Percentiles rank a stretch among this genome's conserved stretches.
These are phyloP conservation scores for Ornithoptera alexandrae DNA, from an alignment of 2,888 invertebrate genomes.

Conservation along the genomic window DNA sequence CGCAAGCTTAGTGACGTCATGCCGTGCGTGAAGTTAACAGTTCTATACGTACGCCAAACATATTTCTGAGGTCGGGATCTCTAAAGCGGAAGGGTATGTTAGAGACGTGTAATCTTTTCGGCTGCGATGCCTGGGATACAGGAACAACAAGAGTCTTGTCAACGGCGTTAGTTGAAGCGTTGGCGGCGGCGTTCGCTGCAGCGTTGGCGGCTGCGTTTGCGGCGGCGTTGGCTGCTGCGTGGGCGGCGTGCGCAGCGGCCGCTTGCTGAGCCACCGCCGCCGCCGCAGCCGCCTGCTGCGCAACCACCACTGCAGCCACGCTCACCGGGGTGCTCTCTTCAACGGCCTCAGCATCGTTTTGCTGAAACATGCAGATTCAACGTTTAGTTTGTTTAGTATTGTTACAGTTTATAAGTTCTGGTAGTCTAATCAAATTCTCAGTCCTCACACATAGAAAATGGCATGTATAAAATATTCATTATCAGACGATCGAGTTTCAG, in stretches of 20 bases:
- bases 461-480: not conserved
- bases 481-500: too few relatives aligned
- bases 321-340: slow-evolving; percentile 78
- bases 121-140: slow-evolving; percentile 82
- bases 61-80: slow-evolving; percentile 98
- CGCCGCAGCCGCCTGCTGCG: slow-evolving; percentile 56
- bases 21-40: slow-evolving; percentile 35
- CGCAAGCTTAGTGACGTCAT: slow-evolving; percentile 34
- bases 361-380: slow-evolving; percentile 40
- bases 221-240: slow-evolving; percentile 65
- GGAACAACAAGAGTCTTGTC: slow-evolving; percentile 77
- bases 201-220: slow-evolving; percentile 55
- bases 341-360: slow-evolving; percentile 75
- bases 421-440: not conserved
- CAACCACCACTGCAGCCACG: slow-evolving; percentile 62
- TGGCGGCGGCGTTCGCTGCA: slow-evolving; percentile 52
- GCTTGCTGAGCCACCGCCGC: slow-evolving; percentile 62
- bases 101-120: slow-evolving; percentile 98
- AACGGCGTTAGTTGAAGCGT: slow-evolving; percentile 56
- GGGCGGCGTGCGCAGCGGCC: slow-evolving; percentile 75
- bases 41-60: slow-evolving; percentile 94
- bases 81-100: slow-evolving; percentile 99
- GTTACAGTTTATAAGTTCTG: not conserved
- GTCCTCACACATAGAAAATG: not conserved
- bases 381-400: not conserved